Evolutionary conservation across 2,797 vertebrate genomes (phyloP), one percentile per base, ranked within the genome.

Genomic region (Macrochelys suwanniensis): DNA sequence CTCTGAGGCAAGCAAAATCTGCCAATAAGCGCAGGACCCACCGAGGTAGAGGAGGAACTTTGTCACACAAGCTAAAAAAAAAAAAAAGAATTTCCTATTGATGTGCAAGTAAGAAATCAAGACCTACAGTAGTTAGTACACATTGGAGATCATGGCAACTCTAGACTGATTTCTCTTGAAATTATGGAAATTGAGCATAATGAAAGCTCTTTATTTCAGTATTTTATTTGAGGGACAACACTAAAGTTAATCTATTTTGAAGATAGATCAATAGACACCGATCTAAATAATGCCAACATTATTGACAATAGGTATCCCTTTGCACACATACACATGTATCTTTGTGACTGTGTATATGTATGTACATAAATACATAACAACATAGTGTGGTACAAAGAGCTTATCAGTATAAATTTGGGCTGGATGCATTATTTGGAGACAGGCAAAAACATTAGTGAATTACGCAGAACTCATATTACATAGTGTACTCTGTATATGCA

Each of bases 121-220:
- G 84, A 84, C 80, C 82, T 82, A 82, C 80, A 95, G 49, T 76
- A 74, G 78, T 53, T 91, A 94, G 91, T 78, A 95, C 94, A 45
- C 88, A 77, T 6, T 61, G 59, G 31, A 33, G 31, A 61, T 56
- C 95, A 88, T 12, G 21, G 68, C 9, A 92, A 84, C 23, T 7
- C 12, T 31, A 4, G 1, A 23, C 53, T 68, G 61, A 51, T 71
- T 87, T 89, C 82, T 56, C 68, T 89, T 74, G 93, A 95, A 93
- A 86, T 71, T 83, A 84, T 3, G 1, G 50, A 23, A 84, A 49
- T 78, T 87, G 74, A 76, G 11, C 26, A 33, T 53, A 90, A 90
- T 42, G 37, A 93, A 94, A 65, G 89, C 68, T 77, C 53, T 33
- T 59, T 61, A 31, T 61, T 61, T 31, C 31, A 16, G 33, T 33